Percentiles rank a stretch among this genome's conserved stretches.
Evolutionary conservation across 2,888 invertebrate genomes (phyloP).

Genomic region (Lysandra bellargus): DNA sequence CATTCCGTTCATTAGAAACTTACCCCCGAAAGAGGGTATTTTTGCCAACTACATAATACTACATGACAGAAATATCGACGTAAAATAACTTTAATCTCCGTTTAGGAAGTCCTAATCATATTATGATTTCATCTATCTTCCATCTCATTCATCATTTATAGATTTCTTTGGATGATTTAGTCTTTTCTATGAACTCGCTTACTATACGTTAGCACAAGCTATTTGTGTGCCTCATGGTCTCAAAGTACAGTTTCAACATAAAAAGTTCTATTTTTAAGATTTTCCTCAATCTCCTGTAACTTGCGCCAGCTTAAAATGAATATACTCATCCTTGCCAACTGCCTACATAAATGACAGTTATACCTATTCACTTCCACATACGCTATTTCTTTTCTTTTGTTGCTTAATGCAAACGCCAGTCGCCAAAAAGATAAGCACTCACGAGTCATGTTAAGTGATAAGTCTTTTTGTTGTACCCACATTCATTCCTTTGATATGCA

Average conservation of each 20-base stretch:
- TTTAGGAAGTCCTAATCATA: background rate
- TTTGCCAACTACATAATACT: too few species aligned
- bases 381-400: constrained; percentile 43
- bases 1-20: too few species aligned
- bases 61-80: too few species aligned
- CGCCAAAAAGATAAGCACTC: constrained; percentile 24
- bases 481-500: background rate
- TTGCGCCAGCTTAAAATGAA: constrained; percentile 59
- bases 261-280: background rate
- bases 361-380: constrained; percentile 53
- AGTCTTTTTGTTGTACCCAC: background rate
- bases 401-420: constrained; percentile 33
- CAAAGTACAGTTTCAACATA: background rate
- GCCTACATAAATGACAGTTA: constrained; percentile 58
- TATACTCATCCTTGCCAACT: constrained; percentile 65
- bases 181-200: background rate
- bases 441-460: constrained; percentile 22
- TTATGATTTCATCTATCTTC: background rate
- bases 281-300: constrained; percentile 48
- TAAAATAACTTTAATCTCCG: too few species aligned
- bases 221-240: background rate
- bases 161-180: background rate
- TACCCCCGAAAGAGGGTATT: too few species aligned
- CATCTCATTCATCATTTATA: background rate
- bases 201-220: background rate